phyloP scores from a whole-genome alignment of 2,797 vertebrate genomes.

The Sebastes cheni region DNA sequence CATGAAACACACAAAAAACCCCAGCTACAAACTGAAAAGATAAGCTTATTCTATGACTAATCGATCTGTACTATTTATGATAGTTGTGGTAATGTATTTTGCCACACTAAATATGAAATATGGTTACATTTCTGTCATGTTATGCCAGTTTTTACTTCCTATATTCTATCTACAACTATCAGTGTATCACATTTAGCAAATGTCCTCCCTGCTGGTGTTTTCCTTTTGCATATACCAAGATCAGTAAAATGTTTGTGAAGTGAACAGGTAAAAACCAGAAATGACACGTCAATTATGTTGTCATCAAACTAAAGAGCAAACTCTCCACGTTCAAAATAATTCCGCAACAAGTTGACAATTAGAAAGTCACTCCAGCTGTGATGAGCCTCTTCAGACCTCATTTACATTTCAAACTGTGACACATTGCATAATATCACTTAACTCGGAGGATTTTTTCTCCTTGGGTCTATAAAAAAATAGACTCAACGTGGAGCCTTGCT shows the following conservation, averaged over 20 bases:
- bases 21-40: not conserved
- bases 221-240: not conserved
- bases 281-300: not conserved
- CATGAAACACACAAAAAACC: not conserved
- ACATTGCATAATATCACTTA: slow-evolving; percentile 16
- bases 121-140: not conserved
- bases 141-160: not conserved
- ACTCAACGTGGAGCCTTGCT: not conserved
- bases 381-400: slow-evolving; percentile 30
- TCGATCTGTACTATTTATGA: not conserved
- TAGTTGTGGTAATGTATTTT: not conserved
- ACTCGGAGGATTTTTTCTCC: slow-evolving; percentile 2
- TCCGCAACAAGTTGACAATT: slow-evolving; percentile 41
- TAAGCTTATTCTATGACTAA: not conserved
- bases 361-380: slow-evolving; percentile 40
- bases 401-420: slow-evolving; percentile 40
- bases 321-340: slow-evolving; percentile 6
- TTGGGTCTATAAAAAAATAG: not conserved
- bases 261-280: slow-evolving; percentile 1
- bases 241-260: not conserved
- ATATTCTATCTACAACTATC: not conserved
- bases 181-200: not conserved
- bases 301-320: slow-evolving; percentile 23
- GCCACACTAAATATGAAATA: not conserved
- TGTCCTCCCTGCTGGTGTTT: not conserved